Evolutionary conservation across 2,113 vertebrate genomes (phyloP).

Genomic region (Mormyrus iriodes): DNA sequence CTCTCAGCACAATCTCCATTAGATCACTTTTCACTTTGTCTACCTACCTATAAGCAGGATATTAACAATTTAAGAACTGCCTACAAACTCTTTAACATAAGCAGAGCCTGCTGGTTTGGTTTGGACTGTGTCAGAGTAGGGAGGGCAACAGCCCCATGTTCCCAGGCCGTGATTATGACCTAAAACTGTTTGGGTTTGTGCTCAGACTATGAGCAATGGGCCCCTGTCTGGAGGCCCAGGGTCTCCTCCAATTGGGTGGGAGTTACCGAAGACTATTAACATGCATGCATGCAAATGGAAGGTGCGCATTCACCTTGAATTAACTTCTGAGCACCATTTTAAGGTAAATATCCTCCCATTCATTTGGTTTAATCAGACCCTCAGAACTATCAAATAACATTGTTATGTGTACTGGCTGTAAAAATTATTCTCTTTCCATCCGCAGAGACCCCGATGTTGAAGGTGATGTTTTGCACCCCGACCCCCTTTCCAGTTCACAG

Average conservation of each 20-base stretch:
- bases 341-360: slow-evolving; percentile 41
- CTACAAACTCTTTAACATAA: background rate
- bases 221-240: background rate
- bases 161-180: background rate
- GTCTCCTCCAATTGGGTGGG: background rate
- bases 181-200: background rate
- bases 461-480: background rate
- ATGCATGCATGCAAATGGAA: slow-evolving; percentile 12
- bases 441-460: slow-evolving; percentile 28
- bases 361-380: slow-evolving; percentile 50
- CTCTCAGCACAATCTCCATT: background rate
- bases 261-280: background rate
- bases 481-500: background rate
- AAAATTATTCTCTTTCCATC: slow-evolving; percentile 41
- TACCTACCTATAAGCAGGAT: background rate
- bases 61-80: background rate
- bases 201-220: background rate
- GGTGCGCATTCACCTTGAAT: background rate
- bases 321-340: background rate
- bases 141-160: background rate
- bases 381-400: slow-evolving; percentile 47
- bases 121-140: background rate
- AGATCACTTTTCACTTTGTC: background rate
- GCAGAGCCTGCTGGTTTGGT: background rate
- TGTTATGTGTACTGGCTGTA: slow-evolving; percentile 42